Evolutionary conservation across 2,888 invertebrate species (phyloP), one percentile per base, ranked within the genome.

Genomic region (Nysson spinosus): DNA sequence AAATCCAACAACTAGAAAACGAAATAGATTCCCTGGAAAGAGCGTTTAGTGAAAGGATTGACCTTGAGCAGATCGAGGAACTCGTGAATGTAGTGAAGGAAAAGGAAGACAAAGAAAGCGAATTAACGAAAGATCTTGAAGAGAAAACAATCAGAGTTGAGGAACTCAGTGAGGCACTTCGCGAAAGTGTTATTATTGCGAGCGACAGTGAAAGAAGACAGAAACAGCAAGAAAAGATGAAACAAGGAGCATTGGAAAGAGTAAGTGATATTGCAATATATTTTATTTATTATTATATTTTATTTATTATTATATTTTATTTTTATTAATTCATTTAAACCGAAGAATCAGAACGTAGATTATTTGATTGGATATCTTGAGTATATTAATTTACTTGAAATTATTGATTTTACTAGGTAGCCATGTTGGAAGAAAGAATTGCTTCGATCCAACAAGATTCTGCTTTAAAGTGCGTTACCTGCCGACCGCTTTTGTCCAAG

Each of bases 101-200:
- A 3, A 85, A 83, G 51, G 86, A 88, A 57, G 83, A 86, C 4
- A 89, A 91, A 71, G 92, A 92, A 75, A 89, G 89, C 72, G 82
- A 91, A 55, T 89, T 91, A 78, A 91, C 87, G 57, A 74, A 82
- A 26, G 81, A 87, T 22, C 72, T 84, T n/a, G 51, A 68, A 0
- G 68, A 69, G 2, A 88, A 88, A 58, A 82, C 83, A 19, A 89
- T 89, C 63, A 89, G 93, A 65, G 92, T 94, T 79, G 90, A 93
- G 75, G 94, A 94, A 82, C 86, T 95, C 61, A 93, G 95, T 84
- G 94, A 94, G 75, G 96, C 96, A 14, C 88, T 97, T 62, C 91
- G 94, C 62, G 95, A 95, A 85, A 96, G 94, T 67, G 93, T 93
- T 54, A 85, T 91, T 81, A 91, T 94, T 78, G 91, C 92, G n/a